Percentiles rank a stretch among this genome's conserved stretches.
phyloP scores from a whole-genome alignment of 2,113 vertebrate species.

The Chloebia gouldiae region DNA sequence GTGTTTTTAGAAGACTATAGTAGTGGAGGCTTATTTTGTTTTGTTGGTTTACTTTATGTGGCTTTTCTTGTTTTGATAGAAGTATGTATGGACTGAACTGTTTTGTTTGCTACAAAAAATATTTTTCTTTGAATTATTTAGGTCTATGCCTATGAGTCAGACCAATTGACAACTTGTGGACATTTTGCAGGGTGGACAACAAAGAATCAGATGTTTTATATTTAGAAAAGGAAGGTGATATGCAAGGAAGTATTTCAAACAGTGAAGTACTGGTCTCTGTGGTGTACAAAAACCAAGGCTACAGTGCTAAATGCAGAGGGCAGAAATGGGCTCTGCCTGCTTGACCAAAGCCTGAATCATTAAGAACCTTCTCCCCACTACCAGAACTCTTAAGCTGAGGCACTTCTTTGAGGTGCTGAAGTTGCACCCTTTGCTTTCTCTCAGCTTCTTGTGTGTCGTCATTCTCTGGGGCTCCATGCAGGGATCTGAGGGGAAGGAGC shows the following conservation, averaged over 20 bases:
- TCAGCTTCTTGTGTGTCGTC: neutral
- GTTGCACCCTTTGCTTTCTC: neutral
- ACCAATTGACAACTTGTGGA: neutral
- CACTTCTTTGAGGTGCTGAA: neutral
- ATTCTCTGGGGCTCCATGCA: accelerated
- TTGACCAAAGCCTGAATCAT: neutral
- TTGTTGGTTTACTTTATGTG: neutral
- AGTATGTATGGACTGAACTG: neutral
- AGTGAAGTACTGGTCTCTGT: neutral
- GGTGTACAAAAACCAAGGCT: accelerated
- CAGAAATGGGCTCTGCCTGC: neutral
- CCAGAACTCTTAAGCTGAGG: neutral
- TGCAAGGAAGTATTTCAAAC: neutral
- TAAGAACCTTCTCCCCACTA: neutral
- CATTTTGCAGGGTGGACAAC: neutral
- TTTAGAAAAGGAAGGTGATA: neutral
- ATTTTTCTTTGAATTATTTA: neutral
- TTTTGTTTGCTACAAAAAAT: neutral
- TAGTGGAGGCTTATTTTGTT: accelerated
- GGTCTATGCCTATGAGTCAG: neutral
- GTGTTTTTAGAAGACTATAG: neutral
- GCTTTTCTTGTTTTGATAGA: neutral
- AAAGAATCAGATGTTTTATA: neutral
- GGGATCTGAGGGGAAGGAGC: neutral
- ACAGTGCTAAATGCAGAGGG: neutral